Conservation (phyloP, 2,113 vertebrate genomes). For the Chloropsis cyanopogon region DNA sequence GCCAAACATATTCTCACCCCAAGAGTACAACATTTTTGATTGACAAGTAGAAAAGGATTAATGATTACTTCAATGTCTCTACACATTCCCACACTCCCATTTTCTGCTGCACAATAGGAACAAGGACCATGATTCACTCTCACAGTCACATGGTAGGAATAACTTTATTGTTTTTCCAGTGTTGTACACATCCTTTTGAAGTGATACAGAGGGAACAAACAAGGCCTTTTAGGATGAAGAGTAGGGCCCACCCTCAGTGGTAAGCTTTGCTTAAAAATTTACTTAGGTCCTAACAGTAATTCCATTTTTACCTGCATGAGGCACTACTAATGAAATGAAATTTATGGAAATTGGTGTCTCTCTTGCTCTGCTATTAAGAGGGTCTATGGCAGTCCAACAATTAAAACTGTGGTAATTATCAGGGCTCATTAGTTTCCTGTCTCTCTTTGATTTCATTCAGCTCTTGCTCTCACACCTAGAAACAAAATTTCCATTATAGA, state of each 20-base stretch:
- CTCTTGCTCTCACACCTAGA: not conserved
- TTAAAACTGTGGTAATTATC: not conserved
- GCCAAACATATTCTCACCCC: slow-evolving; percentile 45
- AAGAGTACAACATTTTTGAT: slow-evolving; percentile 41
- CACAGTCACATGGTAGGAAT: not conserved
- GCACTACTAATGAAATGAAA: not conserved
- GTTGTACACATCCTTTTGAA: not conserved
- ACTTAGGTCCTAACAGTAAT: not conserved
- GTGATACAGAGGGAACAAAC: not conserved
- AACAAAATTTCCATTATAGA: not conserved
- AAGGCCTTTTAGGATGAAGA: not conserved
- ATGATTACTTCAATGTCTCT: slow-evolving; percentile 41
- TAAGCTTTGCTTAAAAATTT: not conserved
- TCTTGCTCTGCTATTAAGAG: not conserved
- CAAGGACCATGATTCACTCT: not conserved
- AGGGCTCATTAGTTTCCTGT: not conserved
- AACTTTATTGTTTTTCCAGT: not conserved
- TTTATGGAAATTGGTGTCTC: not conserved
- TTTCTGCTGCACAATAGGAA: not conserved
- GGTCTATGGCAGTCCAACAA: not conserved
- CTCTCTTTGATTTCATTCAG: not conserved
- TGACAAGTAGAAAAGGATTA: slow-evolving; percentile 52
- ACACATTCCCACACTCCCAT: slow-evolving; percentile 4
- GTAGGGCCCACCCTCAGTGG: not conserved
- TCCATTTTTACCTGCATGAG: not conserved